Evolutionary conservation across 2,888 invertebrate species (phyloP).

Genomic region (Pimpla rufipes): DNA sequence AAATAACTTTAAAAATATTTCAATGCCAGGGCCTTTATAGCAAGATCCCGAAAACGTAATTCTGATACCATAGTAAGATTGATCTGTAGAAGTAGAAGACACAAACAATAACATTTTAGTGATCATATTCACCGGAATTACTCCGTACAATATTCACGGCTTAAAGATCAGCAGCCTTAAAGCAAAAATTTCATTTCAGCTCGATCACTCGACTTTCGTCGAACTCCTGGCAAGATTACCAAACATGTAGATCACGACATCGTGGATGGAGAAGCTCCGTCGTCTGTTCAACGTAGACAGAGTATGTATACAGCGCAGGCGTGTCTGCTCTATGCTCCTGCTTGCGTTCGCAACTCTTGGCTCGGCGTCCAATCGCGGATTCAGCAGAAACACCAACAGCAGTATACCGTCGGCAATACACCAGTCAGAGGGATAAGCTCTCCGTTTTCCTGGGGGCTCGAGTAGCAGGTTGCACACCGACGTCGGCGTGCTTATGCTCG

Average conservation of each 20-base stretch:
- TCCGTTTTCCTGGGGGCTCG: slow-evolving; percentile 56
- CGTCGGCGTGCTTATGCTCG: slow-evolving; percentile 24
- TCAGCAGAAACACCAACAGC: slow-evolving; percentile 58
- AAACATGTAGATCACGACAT: slow-evolving; percentile 25
- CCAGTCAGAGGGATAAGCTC: slow-evolving; percentile 53
- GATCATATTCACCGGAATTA: too few species aligned
- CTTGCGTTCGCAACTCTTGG: slow-evolving; percentile 59
- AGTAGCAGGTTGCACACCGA: slow-evolving; percentile 59
- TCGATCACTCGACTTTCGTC: slow-evolving; percentile 5
- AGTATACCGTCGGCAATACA: slow-evolving; percentile 36
- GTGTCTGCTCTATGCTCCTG: slow-evolving; percentile 40
- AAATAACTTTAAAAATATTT: too few species aligned
- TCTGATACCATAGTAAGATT: too few species aligned
- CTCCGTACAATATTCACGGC: not conserved
- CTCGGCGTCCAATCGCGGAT: slow-evolving; percentile 62
- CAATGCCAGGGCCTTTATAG: too few species aligned
- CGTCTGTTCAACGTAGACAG: slow-evolving; percentile 3
- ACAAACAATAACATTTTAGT: too few species aligned
- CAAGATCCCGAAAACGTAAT: too few species aligned
- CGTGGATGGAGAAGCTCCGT: slow-evolving; percentile 29
- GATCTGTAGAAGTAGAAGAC: too few species aligned
- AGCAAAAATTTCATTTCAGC: slow-evolving; percentile 26
- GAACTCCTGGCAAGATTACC: slow-evolving; percentile 32
- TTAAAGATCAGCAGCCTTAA: not conserved
- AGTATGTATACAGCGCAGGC: slow-evolving; percentile 14